Evolutionary conservation across 2,888 invertebrate species (phyloP).

Genomic region (Latrodectus hesperus): DNA sequence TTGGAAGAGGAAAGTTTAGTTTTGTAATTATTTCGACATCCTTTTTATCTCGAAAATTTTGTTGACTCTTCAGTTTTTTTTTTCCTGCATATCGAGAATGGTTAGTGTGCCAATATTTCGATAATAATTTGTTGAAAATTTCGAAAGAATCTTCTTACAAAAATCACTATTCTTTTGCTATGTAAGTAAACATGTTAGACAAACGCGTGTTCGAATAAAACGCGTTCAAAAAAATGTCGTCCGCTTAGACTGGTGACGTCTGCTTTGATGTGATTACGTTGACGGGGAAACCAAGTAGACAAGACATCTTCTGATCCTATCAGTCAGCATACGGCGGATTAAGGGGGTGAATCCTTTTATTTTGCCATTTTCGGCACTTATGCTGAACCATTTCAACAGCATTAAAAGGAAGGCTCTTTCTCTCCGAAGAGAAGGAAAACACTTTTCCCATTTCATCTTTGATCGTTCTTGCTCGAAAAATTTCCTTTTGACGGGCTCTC

Average conservation of each 20-base stretch:
- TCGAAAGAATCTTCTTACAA: slow-evolving; percentile 49
- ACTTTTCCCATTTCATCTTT: slow-evolving; percentile 62
- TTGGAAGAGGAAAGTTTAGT: too few species aligned
- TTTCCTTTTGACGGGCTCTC: slow-evolving; percentile 46
- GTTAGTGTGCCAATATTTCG: slow-evolving; percentile 11
- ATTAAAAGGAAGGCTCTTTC: slow-evolving; percentile 48
- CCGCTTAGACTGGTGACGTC: slow-evolving; percentile 53
- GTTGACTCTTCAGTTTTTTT: not conserved
- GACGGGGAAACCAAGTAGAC: slow-evolving; percentile 66
- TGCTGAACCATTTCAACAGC: slow-evolving; percentile 66
- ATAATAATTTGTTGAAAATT: slow-evolving; percentile 30
- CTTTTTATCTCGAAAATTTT: too few species aligned
- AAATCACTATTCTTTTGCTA: slow-evolving; percentile 13
- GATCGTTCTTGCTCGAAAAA: slow-evolving; percentile 57
- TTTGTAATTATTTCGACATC: too few species aligned
- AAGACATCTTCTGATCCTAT: slow-evolving; percentile 68
- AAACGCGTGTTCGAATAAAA: slow-evolving; percentile 65
- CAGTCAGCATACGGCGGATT: slow-evolving; percentile 65
- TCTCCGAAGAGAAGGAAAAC: slow-evolving; percentile 36
- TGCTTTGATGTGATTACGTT: slow-evolving; percentile 59
- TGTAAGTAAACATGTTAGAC: slow-evolving; percentile 56
- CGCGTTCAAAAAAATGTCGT: slow-evolving; percentile 40
- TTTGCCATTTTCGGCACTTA: slow-evolving; percentile 68
- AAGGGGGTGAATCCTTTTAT: slow-evolving; percentile 62
- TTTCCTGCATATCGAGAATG: not conserved